Base-by-base conservation (phyloP, 37 sponge, comb jelly and placozoan species). In the Cladorhizidae sp. region DNA sequence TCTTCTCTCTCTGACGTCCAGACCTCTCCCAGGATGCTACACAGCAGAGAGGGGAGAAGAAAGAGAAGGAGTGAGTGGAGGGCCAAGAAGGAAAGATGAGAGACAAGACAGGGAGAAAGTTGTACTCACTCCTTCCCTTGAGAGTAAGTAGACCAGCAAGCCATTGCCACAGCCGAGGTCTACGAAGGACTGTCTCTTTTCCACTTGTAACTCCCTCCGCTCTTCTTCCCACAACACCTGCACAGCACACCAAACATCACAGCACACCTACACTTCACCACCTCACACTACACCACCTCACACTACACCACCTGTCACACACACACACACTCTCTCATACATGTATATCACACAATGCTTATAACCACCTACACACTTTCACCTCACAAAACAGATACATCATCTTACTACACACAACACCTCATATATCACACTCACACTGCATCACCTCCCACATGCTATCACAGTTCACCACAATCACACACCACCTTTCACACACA, bases 161-260 rank as follows among this genome's bases (percentile, higher is more conserved):
- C 99, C 99, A 77, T 99, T 99, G 52, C 99, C 99, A 90, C 99
- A 99, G 25, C 99, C 99, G 0, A 99, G 80, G 70, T 99, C 99
- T 41, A 96, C 85, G 86, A 96, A 99, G 0, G 95, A 89, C 76
- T 97, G 97, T 61, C 75, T 82, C 57, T 73, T 41, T 26, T 28
- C 35, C 71, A 84, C 25, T 5, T 77, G 84, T 2, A 64, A 39
- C 11, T 49, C 41, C 26, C 67, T 85, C 61, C 97, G 85, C 74
- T 97, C 97, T n/a, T 67, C 83, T 72, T 91, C 84, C 99, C 99
- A 99, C 41, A 99, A 85, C 20, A 93, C 63, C 96, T 95, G 81
- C 14, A 32, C 43, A 28, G n/a, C n/a, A n/a, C n/a, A 9, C 3
- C 15, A 80, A 3, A 64, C 45, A 69, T 38, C 40, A 74, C 21